These are phyloP conservation scores for Salvelinus sp. DNA, from an alignment of 2,113 vertebrate genomes.

Conservation along the genomic window DNA sequence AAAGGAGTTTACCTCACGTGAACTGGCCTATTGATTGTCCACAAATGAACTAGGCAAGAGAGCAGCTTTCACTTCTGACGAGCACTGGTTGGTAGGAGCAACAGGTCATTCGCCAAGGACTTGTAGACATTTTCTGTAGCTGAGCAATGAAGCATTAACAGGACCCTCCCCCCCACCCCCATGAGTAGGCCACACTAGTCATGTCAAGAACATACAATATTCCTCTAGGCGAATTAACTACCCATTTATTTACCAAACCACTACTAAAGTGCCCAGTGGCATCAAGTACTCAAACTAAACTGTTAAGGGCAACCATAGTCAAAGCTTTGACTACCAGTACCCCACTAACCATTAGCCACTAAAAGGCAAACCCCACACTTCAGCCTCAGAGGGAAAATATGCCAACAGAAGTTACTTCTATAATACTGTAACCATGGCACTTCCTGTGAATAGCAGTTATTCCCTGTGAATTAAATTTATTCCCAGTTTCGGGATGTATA, in stretches of 20 bases:
- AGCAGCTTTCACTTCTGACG: conserved; percentile 92
- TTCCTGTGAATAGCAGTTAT: background rate
- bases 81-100: conserved; percentile 90
- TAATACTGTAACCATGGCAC: background rate
- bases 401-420: background rate
- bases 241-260: too few species aligned
- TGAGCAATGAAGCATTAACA: conserved; percentile 85
- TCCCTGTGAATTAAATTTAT: too few species aligned
- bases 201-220: background rate
- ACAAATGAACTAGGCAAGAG: conserved; percentile 93
- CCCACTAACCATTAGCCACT: background rate
- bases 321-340: too few species aligned
- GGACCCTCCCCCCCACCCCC: conserved; percentile 46
- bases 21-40: conserved; percentile 90
- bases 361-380: background rate
- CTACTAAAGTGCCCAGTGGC: too few species aligned
- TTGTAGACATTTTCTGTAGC: conserved; percentile 88
- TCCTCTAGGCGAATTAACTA: too few species aligned
- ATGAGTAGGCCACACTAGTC: conserved; percentile 26
- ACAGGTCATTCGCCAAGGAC: conserved; percentile 91
- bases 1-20: conserved; percentile 94
- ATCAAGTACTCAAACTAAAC: too few species aligned
- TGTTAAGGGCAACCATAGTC: too few species aligned
- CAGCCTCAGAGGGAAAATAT: background rate
- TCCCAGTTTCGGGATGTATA: too few species aligned